Evolutionary conservation across 1,140 invertebrate genomes (phyloP).

Genomic region (Eurosta solidaginis): DNA sequence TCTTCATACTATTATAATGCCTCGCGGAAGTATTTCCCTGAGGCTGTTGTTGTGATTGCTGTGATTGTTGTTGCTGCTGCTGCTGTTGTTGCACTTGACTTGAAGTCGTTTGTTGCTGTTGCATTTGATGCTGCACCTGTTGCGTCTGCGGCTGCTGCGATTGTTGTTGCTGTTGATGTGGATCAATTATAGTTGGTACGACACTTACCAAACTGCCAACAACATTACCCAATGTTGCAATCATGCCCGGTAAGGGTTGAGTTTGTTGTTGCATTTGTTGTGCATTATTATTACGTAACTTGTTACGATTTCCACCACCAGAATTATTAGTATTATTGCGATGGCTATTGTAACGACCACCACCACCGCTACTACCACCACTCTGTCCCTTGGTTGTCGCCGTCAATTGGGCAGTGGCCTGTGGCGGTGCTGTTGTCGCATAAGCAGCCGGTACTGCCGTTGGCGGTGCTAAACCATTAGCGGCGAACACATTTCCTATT

Average conservation of each 20-base stretch:
- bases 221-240: slow-evolving; percentile 44
- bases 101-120: slow-evolving; percentile 31
- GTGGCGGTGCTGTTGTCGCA: slow-evolving; percentile 52
- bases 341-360: slow-evolving; percentile 48
- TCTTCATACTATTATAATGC: slow-evolving; percentile 47
- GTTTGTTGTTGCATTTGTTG: slow-evolving; percentile 38
- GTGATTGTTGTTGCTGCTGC: slow-evolving; percentile 30
- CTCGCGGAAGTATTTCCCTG: slow-evolving; percentile 39
- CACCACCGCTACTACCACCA: slow-evolving; percentile 39
- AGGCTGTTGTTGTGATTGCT: slow-evolving; percentile 22
- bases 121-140: slow-evolving; percentile 36
- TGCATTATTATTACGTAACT: slow-evolving; percentile 36
- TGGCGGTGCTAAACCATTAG: slow-evolving; percentile 77
- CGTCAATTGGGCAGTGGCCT: slow-evolving; percentile 48
- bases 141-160: slow-evolving; percentile 37
- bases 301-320: slow-evolving; percentile 46
- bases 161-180: slow-evolving; percentile 37
- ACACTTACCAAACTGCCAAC: slow-evolving; percentile 50
- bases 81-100: slow-evolving; percentile 37
- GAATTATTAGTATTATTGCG: slow-evolving; percentile 36
- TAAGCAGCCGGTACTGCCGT: slow-evolving; percentile 65
- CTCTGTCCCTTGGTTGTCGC: slow-evolving; percentile 49
- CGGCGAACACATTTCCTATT: slow-evolving; percentile 72
- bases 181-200: slow-evolving; percentile 46
- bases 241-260: slow-evolving; percentile 46